A percentile compares a stretch with the other conserved stretches of the same genome.
These are phyloP conservation scores for Boloria euphrosyne DNA, from an alignment of 2,888 invertebrate genomes.

Conservation along the genomic window DNA sequence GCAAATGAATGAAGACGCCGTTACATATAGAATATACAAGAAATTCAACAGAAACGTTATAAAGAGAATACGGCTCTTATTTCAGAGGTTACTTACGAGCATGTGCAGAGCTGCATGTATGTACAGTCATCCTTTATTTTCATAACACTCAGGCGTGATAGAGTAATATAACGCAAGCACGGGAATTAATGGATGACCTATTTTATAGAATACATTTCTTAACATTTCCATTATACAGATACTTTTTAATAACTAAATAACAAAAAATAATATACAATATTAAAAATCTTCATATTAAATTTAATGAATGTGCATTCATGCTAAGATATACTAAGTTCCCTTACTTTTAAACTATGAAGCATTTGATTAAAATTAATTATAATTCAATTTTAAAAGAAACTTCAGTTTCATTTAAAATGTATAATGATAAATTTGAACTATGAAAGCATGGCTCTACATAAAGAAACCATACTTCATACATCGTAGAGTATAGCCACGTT, in stretches of 20 bases:
- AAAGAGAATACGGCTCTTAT: conserved; percentile 5
- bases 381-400: too few relatives aligned
- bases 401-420: background rate
- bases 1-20: background rate
- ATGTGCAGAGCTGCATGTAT: conserved; percentile 9
- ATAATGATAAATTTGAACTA: background rate
- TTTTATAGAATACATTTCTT: conserved; percentile 4
- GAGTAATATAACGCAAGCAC: background rate
- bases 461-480: background rate
- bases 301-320: too few relatives aligned
- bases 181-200: conserved; percentile 17
- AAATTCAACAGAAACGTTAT: conserved; percentile 15
- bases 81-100: conserved; percentile 1
- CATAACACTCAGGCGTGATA: conserved; percentile 10
- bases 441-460: background rate
- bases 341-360: too few relatives aligned
- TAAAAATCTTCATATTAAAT: too few relatives aligned
- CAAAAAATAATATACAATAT: too few relatives aligned
- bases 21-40: conserved; percentile 7
- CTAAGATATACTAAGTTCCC: too few relatives aligned
- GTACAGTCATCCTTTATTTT: conserved; percentile 14
- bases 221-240: background rate
- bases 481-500: conserved; percentile 3
- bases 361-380: too few relatives aligned
- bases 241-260: too few relatives aligned